A percentile compares a stretch with the other conserved stretches of the same genome.
Conservation (phyloP, 2,113 vertebrate genomes). For the Thamnophis sirtalis region DNA sequence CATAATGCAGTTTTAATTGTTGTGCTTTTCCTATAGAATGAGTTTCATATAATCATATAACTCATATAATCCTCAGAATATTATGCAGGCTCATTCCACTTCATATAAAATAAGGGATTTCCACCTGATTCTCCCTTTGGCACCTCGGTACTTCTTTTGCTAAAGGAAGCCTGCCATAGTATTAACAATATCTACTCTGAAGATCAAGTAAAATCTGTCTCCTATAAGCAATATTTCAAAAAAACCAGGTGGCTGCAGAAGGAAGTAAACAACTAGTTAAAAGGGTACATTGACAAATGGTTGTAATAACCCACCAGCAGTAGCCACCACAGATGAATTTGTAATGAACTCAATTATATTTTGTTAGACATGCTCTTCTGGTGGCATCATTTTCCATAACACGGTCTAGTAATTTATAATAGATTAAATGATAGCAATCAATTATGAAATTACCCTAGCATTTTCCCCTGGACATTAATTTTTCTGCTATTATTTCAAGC, state of each 20-base stretch:
- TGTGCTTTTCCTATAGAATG: neutral
- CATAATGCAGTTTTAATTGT: slow-evolving; percentile 2
- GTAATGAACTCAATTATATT: slow-evolving; percentile 53
- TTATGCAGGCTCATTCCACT: slow-evolving; percentile 10
- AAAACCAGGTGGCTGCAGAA: slow-evolving; percentile 12
- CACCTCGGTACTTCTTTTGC: slow-evolving; percentile 3
- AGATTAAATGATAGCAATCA: slow-evolving; percentile 44
- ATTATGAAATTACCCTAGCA: slow-evolving; percentile 43
- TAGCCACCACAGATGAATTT: slow-evolving; percentile 47
- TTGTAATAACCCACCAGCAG: slow-evolving; percentile 31
- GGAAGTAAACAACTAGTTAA: slow-evolving; percentile 25
- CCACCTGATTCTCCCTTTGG: slow-evolving; percentile 9
- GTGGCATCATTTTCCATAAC: slow-evolving; percentile 44
- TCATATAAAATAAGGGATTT: slow-evolving; percentile 24
- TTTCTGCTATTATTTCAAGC: slow-evolving; percentile 32
- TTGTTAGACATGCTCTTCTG: slow-evolving; percentile 56
- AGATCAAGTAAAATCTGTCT: slow-evolving; percentile 18
- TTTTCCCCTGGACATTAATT: slow-evolving; percentile 26
- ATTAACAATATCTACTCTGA: slow-evolving; percentile 20
- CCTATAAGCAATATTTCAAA: slow-evolving; percentile 36
- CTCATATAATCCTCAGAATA: slow-evolving; percentile 9
- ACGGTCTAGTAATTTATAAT: slow-evolving; percentile 52
- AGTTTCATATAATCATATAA: slow-evolving; percentile 12
- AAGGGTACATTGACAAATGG: slow-evolving; percentile 49
- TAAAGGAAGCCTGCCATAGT: slow-evolving; percentile 15